Evolutionary conservation across 2,888 invertebrate genomes (phyloP).

Genomic region (Busseola fusca): DNA sequence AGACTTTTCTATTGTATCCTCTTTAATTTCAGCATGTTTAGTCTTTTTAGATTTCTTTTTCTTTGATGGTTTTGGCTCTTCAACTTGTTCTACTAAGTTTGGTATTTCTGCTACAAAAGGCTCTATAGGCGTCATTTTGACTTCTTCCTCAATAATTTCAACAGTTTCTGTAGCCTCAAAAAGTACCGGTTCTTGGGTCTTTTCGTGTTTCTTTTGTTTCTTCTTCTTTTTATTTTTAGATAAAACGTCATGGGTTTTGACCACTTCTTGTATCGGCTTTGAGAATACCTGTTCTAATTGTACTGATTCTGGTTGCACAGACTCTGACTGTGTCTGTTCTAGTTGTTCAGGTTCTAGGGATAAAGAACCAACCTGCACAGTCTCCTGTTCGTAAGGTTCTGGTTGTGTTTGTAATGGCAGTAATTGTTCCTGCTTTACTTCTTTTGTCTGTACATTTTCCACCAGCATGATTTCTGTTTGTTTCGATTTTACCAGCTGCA

Average conservation of each 20-base stretch:
- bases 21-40: slow-evolving; percentile 46
- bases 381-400: neutral
- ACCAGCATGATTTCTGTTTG: slow-evolving; percentile 3
- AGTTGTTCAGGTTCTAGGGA: neutral
- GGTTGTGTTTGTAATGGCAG: slow-evolving; percentile 7
- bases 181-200: slow-evolving; percentile 57
- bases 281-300: slow-evolving; percentile 2
- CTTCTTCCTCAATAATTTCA: slow-evolving; percentile 55
- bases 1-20: slow-evolving; percentile 13
- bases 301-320: slow-evolving; percentile 1
- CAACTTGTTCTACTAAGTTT: slow-evolving; percentile 64
- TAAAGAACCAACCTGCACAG: neutral
- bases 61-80: slow-evolving; percentile 61
- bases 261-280: neutral
- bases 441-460: neutral
- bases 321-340: slow-evolving; percentile 1
- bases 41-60: slow-evolving; percentile 59
- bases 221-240: slow-evolving; percentile 73
- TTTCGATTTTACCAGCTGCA: neutral
- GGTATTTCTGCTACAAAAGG: slow-evolving; percentile 60
- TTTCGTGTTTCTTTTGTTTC: slow-evolving; percentile 71
- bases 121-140: slow-evolving; percentile 55
- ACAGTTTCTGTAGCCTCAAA: slow-evolving; percentile 59
- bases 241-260: slow-evolving; percentile 35
- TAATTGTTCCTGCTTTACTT: neutral